Conservation (phyloP, 1,140 invertebrate species). For the Camponotus pennsylvanicus region DNA sequence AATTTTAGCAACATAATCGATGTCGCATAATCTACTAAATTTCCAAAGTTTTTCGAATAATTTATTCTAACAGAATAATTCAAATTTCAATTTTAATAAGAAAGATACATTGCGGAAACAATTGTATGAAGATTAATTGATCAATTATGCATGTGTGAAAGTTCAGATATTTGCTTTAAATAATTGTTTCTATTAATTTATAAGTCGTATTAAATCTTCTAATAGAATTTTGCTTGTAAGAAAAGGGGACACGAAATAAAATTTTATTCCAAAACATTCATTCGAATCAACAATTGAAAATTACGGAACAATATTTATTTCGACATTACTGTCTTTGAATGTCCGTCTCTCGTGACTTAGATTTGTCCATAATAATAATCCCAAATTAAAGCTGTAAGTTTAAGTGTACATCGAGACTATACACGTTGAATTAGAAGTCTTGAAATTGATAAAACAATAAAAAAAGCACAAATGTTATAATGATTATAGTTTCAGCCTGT, state of each 20-base stretch:
- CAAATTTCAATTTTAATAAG: too few species aligned
- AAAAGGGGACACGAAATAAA: neutral
- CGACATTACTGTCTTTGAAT: neutral
- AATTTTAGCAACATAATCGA: too few species aligned
- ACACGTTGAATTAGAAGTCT: neutral
- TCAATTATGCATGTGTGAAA: too few species aligned
- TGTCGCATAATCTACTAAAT: too few species aligned
- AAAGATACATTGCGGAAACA: too few species aligned
- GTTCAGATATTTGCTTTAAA: too few species aligned
- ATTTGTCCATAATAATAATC: neutral
- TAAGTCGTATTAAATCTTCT: conserved; percentile 8
- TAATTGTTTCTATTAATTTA: conserved; percentile 2
- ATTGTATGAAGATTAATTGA: too few species aligned
- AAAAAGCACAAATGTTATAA: neutral
- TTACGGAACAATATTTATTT: neutral
- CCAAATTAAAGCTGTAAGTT: too few species aligned
- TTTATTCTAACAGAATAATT: too few species aligned
- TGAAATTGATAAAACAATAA: neutral
- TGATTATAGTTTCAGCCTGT: neutral
- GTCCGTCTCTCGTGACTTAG: neutral
- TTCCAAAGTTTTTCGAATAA: neutral
- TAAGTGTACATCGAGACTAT: neutral
- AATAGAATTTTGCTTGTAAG: neutral
- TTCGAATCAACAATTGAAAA: too few species aligned
- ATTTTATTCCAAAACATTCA: too few species aligned